Base-by-base conservation (phyloP, 1,140 invertebrate species). In the Mesaphorura yosii region DNA sequence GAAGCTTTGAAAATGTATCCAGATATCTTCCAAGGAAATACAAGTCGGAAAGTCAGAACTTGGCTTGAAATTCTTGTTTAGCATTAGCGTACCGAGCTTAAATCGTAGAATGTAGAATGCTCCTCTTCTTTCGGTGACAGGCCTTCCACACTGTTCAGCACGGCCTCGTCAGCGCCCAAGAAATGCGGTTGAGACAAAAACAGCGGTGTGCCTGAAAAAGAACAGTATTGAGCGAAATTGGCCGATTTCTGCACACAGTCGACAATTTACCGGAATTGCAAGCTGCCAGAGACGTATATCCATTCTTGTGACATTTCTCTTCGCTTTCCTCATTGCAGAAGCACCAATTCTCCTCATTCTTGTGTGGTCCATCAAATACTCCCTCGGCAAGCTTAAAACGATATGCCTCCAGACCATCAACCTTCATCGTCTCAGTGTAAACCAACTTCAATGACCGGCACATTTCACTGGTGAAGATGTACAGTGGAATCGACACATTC, bases 121-220 rank as follows among this genome's bases (percentile, higher is more conserved):
- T 83, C 73, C 0, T 76, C 68, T 45, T 76, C 70, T 51, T 81
- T 73, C 0, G 89, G 88, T 42, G 71, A 69, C 0, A 92, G 64
- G 4, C 88, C 88, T 23, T 74, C 74, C 0, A 91, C 80, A 26
- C 71, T 70, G 1, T 76, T 64, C 0, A 79, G 17, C 20, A 86
- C 75, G 25, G 71, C 74, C 1, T 80, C 74, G 65, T 88, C 83
- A 1, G 73, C 73, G 1, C 78, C 70, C 50, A 82, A 81, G 66
- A 89, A 89, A 69, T 94, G 89, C 1, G 89, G 88, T 54, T 83
- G 67, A 1, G 86, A 83, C 0, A 75, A 76, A 14, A 81, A 73
- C n/a, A 86, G 66, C 0, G 86, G 86, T 0, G 74, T 77, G 0
- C 77, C 77, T 61, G 29, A 10, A 17, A 15, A 7, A 19, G 29